Percentiles rank a stretch among this genome's conserved stretches.
These are phyloP conservation scores for Aporrectodea caliginosa DNA, from an alignment of 1,140 invertebrate species.

Conservation along the genomic window DNA sequence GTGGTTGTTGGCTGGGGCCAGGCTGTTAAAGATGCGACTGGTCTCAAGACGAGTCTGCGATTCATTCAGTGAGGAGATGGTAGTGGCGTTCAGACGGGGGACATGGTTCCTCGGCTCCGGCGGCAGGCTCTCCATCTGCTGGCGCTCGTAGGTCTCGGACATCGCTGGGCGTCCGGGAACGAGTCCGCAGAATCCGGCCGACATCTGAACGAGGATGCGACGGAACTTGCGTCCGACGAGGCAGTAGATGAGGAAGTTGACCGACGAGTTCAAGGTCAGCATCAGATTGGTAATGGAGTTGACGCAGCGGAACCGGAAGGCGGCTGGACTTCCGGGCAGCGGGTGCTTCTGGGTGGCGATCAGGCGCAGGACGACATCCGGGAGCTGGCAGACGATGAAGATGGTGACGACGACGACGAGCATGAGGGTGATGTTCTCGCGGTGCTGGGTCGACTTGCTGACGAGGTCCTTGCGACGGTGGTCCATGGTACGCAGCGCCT, in stretches of 20 bases:
- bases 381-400: slow-evolving; percentile 85
- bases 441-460: slow-evolving; percentile 32
- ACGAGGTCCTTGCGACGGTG: slow-evolving; percentile 17
- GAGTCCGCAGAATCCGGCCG: not conserved
- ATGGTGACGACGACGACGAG: slow-evolving; percentile 87
- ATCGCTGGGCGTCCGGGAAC: too few species aligned
- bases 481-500: slow-evolving; percentile 6
- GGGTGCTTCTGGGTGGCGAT: not conserved
- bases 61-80: not conserved
- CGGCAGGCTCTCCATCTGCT: not conserved
- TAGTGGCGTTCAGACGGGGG: not conserved
- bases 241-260: slow-evolving; percentile 33
- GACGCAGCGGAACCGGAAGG: not conserved
- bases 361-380: slow-evolving; percentile 67
- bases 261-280: slow-evolving; percentile 28
- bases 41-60: too few species aligned
- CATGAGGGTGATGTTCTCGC: slow-evolving; percentile 71
- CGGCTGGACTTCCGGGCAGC: not conserved
- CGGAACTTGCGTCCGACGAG: slow-evolving; percentile 29
- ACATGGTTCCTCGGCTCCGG: not conserved
- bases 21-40: too few species aligned
- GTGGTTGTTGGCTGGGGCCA: too few species aligned
- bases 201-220: slow-evolving; percentile 20
- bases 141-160: not conserved
- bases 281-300: slow-evolving; percentile 24